A percentile compares a stretch with the other conserved stretches of the same genome.
These are phyloP conservation scores for Netelia virgata DNA, from an alignment of 2,888 invertebrate genomes.

Conservation along the genomic window DNA sequence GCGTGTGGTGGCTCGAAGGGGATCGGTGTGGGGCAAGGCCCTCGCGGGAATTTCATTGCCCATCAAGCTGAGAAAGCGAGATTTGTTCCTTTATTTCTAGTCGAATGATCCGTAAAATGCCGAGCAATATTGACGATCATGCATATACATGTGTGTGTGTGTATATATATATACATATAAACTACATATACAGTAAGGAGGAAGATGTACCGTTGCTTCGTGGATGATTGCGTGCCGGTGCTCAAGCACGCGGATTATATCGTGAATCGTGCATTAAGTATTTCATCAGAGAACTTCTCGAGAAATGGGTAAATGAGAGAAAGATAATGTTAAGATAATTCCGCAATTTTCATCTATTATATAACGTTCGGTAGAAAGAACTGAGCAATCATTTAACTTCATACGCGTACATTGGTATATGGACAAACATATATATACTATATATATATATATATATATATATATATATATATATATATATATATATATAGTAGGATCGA, in stretches of 20 bases:
- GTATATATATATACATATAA: conserved; percentile 1
- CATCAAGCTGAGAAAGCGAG: conserved; percentile 38
- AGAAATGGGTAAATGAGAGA: neutral
- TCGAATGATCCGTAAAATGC: conserved; percentile 25
- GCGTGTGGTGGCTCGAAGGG: too few relatives aligned
- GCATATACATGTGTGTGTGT: too few relatives aligned
- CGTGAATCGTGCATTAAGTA: conserved; percentile 1
- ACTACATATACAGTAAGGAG: neutral
- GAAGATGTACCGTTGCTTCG: neutral
- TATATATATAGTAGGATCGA: neutral
- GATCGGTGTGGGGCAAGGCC: neutral
- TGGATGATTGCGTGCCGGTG: neutral
- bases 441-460: neutral
- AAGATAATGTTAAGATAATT: conserved; percentile 29
- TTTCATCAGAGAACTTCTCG: neutral
- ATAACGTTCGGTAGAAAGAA: conserved; percentile 28
- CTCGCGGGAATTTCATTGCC: conserved; percentile 55
- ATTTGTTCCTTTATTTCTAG: conserved; percentile 33
- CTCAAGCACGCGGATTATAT: neutral
- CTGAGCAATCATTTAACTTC: neutral
- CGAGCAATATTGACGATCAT: conserved; percentile 13
- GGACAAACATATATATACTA: neutral
- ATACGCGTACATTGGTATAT: neutral
- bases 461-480: too few relatives aligned
- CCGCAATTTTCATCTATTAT: conserved; percentile 21